Percentiles rank a stretch among this genome's conserved stretches.
Evolutionary conservation across 2,888 invertebrate species (phyloP).

Genomic region (Epistrophe eligans): DNA sequence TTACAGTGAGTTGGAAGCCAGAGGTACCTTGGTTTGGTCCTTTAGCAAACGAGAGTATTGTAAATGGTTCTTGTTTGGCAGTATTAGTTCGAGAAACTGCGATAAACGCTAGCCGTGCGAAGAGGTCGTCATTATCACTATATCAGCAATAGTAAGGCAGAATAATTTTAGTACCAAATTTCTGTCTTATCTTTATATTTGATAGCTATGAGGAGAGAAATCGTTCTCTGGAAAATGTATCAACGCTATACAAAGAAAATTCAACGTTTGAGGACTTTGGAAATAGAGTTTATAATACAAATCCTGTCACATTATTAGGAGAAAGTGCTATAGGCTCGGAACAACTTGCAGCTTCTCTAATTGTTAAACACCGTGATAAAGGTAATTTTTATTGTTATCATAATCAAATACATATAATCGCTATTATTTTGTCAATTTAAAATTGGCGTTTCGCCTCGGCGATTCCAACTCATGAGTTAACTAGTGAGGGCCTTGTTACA

Average conservation of each 20-base stretch:
- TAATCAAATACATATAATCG: too few relatives aligned
- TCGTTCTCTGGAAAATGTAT: slow-evolving; percentile 92
- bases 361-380: slow-evolving; percentile 85
- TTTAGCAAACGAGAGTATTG: slow-evolving; percentile 94
- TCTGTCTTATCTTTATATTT: slow-evolving; percentile 39
- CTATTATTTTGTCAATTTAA: too few relatives aligned
- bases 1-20: slow-evolving; percentile 94
- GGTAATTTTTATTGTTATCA: slow-evolving; percentile 77
- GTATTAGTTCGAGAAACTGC: slow-evolving; percentile 95
- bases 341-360: slow-evolving; percentile 86
- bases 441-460: too few relatives aligned
- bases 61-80: slow-evolving; percentile 87
- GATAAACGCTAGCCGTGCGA: slow-evolving; percentile 95
- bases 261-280: slow-evolving; percentile 96
- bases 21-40: slow-evolving; percentile 98
- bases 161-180: neutral
- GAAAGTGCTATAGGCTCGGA: slow-evolving; percentile 80
- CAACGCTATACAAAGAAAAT: slow-evolving; percentile 92
- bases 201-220: slow-evolving; percentile 96
- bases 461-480: too few relatives aligned
- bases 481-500: too few relatives aligned
- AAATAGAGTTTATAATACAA: slow-evolving; percentile 89
- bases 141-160: slow-evolving; percentile 93
- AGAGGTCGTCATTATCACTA: slow-evolving; percentile 93
- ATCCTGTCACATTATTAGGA: slow-evolving; percentile 82